phyloP scores from a whole-genome alignment of 2,113 vertebrate species.

The Beaufortia kweichowensis region DNA sequence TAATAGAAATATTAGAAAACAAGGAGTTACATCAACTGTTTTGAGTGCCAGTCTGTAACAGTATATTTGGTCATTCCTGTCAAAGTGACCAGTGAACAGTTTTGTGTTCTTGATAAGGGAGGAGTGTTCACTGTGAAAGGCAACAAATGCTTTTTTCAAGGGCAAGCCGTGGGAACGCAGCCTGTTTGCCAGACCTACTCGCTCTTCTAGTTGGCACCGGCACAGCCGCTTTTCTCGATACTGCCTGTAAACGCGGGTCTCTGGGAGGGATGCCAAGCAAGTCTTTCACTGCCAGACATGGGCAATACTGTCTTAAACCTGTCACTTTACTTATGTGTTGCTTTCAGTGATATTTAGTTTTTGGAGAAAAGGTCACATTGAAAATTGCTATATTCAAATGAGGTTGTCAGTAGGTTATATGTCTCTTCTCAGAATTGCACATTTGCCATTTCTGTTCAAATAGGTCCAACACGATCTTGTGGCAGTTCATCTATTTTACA shows the following conservation, averaged over 20 bases:
- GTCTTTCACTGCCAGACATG: conserved; percentile 16
- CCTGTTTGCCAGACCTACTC: conserved; percentile 45
- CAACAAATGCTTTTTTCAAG: conserved; percentile 19
- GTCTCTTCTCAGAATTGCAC: background rate
- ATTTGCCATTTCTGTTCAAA: background rate
- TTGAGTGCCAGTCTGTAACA: background rate
- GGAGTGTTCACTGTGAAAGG: conserved; percentile 5
- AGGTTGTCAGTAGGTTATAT: conserved; percentile 1
- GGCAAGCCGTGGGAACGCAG: conserved; percentile 66
- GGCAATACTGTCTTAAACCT: conserved; percentile 21
- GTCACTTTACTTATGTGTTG: background rate
- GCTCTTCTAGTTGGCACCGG: conserved; percentile 38
- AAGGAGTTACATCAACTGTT: background rate
- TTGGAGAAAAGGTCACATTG: background rate
- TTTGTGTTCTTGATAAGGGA: conserved; percentile 2
- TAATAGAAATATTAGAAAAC: too few relatives aligned
- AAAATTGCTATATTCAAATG: background rate
- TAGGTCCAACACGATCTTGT: too few relatives aligned
- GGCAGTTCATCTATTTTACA: too few relatives aligned
- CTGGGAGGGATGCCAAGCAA: conserved; percentile 45
- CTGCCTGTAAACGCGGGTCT: conserved; percentile 40
- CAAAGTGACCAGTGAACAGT: background rate
- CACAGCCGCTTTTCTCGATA: conserved; percentile 9
- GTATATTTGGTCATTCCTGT: background rate
- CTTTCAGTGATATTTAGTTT: background rate